These are phyloP conservation scores for Pharmacophagus antenor DNA, from an alignment of 2,888 invertebrate genomes.

Conservation along the genomic window DNA sequence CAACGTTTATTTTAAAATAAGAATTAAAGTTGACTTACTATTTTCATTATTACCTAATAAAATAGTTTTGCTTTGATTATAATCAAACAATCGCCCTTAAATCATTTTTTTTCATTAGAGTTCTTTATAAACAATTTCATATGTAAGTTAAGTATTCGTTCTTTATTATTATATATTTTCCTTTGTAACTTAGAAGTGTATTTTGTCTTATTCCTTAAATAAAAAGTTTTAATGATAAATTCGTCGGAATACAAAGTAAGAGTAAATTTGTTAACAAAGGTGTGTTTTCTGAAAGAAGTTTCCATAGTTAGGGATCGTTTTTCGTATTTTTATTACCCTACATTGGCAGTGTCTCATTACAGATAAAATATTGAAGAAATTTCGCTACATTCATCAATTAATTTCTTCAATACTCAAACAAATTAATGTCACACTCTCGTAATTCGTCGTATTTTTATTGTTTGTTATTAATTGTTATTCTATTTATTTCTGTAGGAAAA, in stretches of 20 bases:
- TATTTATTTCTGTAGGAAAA: background rate
- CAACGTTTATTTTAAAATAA: background rate
- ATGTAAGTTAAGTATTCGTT: constrained; percentile 38
- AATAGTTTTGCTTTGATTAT: background rate
- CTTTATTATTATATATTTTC: constrained; percentile 27
- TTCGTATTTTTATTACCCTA: background rate
- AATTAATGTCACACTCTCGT: background rate
- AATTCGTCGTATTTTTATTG: background rate
- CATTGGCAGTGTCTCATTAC: background rate
- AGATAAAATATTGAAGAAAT: background rate
- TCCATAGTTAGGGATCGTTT: background rate
- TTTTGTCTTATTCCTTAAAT: constrained; percentile 12
- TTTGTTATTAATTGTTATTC: background rate
- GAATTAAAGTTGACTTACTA: too few relatives aligned
- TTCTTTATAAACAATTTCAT: constrained; percentile 55
- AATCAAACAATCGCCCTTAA: constrained; percentile 75
- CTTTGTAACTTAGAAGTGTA: constrained; percentile 28
- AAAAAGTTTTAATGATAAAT: background rate
- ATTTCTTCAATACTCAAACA: background rate
- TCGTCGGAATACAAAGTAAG: background rate
- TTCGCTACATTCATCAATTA: background rate
- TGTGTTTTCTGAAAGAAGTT: background rate
- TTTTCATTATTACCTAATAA: background rate
- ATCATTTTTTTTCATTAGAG: constrained; percentile 74
- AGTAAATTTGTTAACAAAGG: background rate